These are phyloP conservation scores for Mycalesis mineus DNA, from an alignment of 2,888 invertebrate species.

Conservation along the genomic window DNA sequence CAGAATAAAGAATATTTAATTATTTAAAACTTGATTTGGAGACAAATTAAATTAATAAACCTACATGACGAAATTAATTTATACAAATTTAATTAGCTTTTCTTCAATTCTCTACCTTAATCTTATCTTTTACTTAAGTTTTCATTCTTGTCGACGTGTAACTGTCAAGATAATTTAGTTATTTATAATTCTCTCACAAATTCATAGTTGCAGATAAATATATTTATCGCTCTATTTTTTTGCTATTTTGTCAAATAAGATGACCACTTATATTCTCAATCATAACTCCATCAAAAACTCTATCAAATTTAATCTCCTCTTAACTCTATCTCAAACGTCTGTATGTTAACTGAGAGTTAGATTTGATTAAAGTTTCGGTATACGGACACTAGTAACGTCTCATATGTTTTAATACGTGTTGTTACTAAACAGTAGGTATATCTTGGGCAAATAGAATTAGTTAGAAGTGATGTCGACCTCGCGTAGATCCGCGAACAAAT, in stretches of 20 bases:
- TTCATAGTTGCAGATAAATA: no score
- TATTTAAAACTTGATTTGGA: background rate
- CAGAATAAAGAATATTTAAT: background rate
- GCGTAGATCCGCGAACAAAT: constrained; percentile 42
- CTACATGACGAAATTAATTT: background rate
- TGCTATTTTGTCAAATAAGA: no score
- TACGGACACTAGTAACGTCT: background rate
- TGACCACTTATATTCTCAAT: no score
- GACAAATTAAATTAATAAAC: background rate
- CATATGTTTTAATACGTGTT: background rate
- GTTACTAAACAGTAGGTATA: constrained; percentile 10
- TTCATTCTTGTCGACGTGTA: background rate
- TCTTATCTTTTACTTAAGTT: background rate
- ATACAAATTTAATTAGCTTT: background rate
- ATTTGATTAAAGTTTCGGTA: no score
- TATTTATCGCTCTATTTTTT: no score
- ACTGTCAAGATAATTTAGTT: no score
- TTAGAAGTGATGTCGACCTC: constrained; percentile 39
- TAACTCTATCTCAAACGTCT: no score
- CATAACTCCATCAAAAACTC: no score
- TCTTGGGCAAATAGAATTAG: constrained; percentile 13
- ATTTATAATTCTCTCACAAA: no score
- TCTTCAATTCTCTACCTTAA: background rate
- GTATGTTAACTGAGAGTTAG: no score
- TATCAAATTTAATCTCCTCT: no score